Evolutionary conservation across 2,797 vertebrate species (phyloP), one percentile per base, ranked within the genome.

Genomic region (Sphenodon punctatus): DNA sequence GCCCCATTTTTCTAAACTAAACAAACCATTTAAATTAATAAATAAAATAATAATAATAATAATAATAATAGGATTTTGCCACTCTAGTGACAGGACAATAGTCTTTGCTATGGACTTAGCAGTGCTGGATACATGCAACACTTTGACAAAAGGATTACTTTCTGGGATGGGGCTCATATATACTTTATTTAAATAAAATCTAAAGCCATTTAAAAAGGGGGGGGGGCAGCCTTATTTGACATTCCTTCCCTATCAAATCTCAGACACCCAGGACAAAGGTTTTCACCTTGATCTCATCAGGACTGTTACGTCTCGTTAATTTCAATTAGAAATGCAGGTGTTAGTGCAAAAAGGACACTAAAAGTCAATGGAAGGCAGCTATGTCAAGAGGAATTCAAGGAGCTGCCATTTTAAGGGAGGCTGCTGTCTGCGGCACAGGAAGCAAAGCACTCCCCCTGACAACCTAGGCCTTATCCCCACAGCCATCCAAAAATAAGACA

Each of bases 61-160:
- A n/a, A n/a, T n/a, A n/a, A n/a, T n/a, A n/a, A n/a, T n/a, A n/a
- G n/a, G n/a, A n/a, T n/a, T n/a, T n/a, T n/a, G n/a, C n/a, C n/a
- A n/a, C n/a, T n/a, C n/a, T n/a, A n/a, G 89, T 53, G 83, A 77
- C 63, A 32, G 82, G 67, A 5, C 32, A 65, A 78, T 75, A 46
- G 39, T 19, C 48, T 60, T 60, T 32, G 60, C 61, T 67, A 70
- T 34, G 61, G 51, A 63, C 41, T 58, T 51, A 74, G 68, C 59
- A 55, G 23, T 49, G 58, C 88, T 79, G 64, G 88, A 84, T 73
- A 70, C 78, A 67, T 80, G 67, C 38, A 49, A 66, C 14, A 75
- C 81, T 87, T 85, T 88, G 90, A 84, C 86, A 88, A 64, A 76
- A 80, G 86, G 39, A 58, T 41, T 75, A 58, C 71, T 90, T 83